phyloP scores from a whole-genome alignment of 2,888 invertebrate species.

The Cantharis flavilabris region DNA sequence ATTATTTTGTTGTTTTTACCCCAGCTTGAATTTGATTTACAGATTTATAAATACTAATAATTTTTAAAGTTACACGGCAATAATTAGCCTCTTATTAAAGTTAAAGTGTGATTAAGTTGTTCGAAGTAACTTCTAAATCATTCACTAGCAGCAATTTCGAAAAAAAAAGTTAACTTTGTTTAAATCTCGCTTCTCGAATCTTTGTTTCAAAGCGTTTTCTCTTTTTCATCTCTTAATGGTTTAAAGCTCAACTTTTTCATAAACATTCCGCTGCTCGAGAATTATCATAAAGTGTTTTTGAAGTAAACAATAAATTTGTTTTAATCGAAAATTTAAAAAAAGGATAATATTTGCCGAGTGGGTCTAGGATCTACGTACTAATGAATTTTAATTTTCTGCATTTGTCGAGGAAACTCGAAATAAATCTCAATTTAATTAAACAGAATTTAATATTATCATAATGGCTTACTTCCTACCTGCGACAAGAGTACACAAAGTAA shows the following conservation, averaged over 20 bases:
- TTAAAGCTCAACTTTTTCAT: background rate
- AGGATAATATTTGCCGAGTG: background rate
- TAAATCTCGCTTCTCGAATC: background rate
- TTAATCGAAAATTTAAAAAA: background rate
- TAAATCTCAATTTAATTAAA: background rate
- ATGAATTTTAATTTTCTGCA: background rate
- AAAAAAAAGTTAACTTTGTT: background rate
- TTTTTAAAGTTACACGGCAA: background rate
- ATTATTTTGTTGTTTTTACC: constrained; percentile 21
- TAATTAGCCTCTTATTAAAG: background rate
- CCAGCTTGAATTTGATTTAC: constrained; percentile 19
- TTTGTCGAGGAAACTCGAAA: background rate
- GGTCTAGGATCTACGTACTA: background rate
- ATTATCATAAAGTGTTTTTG: background rate
- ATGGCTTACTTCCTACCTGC: background rate
- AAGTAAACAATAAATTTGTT: background rate
- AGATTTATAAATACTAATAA: background rate
- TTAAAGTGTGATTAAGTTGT: background rate
- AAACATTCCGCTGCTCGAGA: background rate
- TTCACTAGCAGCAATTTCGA: background rate
- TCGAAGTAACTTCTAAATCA: background rate
- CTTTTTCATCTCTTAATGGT: background rate
- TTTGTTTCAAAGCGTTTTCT: background rate
- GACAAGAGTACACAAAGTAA: background rate
- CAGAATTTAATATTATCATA: background rate